Percentiles rank a stretch among this genome's conserved stretches.
Evolutionary conservation across 1,140 invertebrate genomes (phyloP).

Genomic region (Acarapis woodi): DNA sequence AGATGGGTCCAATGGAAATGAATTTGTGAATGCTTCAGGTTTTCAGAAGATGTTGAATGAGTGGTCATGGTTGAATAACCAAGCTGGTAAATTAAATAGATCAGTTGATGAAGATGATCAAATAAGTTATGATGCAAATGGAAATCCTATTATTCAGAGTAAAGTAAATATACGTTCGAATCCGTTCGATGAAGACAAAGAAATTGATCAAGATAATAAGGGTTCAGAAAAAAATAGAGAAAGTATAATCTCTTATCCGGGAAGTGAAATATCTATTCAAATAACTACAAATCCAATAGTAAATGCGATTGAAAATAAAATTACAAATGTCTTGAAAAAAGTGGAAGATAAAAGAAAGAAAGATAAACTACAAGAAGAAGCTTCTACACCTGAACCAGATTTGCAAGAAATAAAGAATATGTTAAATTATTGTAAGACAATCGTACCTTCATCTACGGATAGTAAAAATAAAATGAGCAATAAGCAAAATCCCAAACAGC

Average conservation of each 20-base stretch:
- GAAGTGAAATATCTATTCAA: constrained; percentile 20
- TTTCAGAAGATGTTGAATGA: neutral
- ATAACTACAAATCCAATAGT: constrained; percentile 19
- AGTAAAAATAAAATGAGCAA: constrained; percentile 16
- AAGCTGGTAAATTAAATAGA: constrained; percentile 7
- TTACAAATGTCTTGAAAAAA: neutral
- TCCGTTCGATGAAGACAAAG: too few species aligned
- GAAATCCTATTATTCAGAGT: neutral
- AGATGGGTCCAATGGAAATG: neutral
- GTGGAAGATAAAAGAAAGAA: constrained; percentile 3
- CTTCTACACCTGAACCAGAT: constrained; percentile 12
- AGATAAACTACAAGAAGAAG: constrained; percentile 5
- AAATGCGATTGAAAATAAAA: neutral
- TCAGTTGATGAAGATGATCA: neutral
- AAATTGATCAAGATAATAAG: too few species aligned
- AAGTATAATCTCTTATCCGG: constrained; percentile 13
- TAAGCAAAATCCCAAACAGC: neutral
- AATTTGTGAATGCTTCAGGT: neutral
- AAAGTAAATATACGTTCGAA: too few species aligned
- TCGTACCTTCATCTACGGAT: neutral
- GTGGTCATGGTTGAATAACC: neutral
- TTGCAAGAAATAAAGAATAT: neutral
- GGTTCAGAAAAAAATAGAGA: neutral
- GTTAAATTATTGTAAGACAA: neutral
- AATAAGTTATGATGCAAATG: neutral